Base-by-base conservation (phyloP, 1,140 invertebrate genomes). In the Drosophila pectinifera region DNA sequence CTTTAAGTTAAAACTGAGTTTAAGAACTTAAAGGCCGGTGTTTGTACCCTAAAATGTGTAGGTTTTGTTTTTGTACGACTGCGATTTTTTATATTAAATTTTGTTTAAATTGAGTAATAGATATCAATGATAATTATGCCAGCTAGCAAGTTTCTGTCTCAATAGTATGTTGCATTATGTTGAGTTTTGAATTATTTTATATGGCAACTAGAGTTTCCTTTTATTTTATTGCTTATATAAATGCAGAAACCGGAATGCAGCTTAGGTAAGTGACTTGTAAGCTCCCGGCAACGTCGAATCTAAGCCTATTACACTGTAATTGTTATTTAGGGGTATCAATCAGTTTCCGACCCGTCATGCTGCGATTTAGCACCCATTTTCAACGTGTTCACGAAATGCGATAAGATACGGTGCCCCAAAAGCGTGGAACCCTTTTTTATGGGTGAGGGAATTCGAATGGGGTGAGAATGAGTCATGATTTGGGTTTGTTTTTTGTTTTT, bases 371-470 rank as follows among this genome's bases (percentile, higher is more conserved):
- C 31, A 31, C 45, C 14, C 13, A 28, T 74, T 67, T 53, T 14
- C 7, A 34, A 13, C 24, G 22, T 53, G 49, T 51, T 36, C 5
- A 67, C 10, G n/a, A 24, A 31, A 22, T n/a, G 10, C 31, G 78
- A 81, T 81, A 81, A 80, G 78, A 80, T 79, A 79, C 28, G 22
- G 28, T 18, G 42, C 38, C 41, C 53, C 48, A 34, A 43, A 45
- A 39, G 20, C 11, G 26, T 67, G 14, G 34, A 54, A 34, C 48
- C 56, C 31, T 39, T 20, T 68, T 39, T 41, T 16, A 14, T 10
- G 24, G 18, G n/a, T 6, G 43, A 42, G 31, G 34, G 18, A 28
- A 45, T 34, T 20, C 13, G 31, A 26, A 28, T 46, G 62, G 14
- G 38, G 7, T 24, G 31, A 31, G 3, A n/a, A 64, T 63, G 73